Evolutionary conservation across 2,888 invertebrate genomes (phyloP).

Genomic region (Oscheius sp.): DNA sequence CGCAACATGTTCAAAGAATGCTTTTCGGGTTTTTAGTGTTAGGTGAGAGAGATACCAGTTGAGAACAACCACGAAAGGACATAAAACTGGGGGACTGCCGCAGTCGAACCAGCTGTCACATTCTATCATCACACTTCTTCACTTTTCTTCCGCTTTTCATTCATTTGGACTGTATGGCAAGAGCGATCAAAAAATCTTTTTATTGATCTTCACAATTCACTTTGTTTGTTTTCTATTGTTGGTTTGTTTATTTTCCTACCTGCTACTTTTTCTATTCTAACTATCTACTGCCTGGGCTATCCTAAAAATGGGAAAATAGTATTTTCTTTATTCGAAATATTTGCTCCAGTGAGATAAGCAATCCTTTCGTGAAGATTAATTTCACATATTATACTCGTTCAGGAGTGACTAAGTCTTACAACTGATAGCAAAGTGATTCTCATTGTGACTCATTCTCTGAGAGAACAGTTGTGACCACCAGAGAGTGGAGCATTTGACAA

Average conservation of each 20-base stretch:
- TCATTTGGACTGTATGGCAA: too few relatives aligned
- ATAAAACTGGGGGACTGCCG: constrained; percentile 15
- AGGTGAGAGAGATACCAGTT: constrained; percentile 1
- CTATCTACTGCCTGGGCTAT: too few relatives aligned
- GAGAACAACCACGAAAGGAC: constrained; percentile 27
- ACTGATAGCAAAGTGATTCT: constrained; percentile 6
- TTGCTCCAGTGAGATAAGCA: too few relatives aligned
- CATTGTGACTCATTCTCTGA: not conserved
- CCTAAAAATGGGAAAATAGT: too few relatives aligned
- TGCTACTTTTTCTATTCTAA: too few relatives aligned
- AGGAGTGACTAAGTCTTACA: not conserved
- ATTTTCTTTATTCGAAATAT: too few relatives aligned
- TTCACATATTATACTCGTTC: not conserved
- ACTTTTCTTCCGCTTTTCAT: not conserved
- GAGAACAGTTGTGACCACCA: constrained; percentile 22
- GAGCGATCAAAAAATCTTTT: too few relatives aligned
- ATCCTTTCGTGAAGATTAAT: not conserved
- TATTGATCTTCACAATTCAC: not conserved
- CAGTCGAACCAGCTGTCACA: constrained; percentile 4
- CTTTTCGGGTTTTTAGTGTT: not conserved
- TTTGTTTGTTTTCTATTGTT: too few relatives aligned
- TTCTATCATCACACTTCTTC: not conserved
- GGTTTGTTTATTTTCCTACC: too few relatives aligned
- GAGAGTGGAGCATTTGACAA: constrained; percentile 11
- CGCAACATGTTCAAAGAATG: not conserved